These are phyloP conservation scores for Cydia splendana DNA, from an alignment of 1,140 invertebrate genomes.

Conservation along the genomic window DNA sequence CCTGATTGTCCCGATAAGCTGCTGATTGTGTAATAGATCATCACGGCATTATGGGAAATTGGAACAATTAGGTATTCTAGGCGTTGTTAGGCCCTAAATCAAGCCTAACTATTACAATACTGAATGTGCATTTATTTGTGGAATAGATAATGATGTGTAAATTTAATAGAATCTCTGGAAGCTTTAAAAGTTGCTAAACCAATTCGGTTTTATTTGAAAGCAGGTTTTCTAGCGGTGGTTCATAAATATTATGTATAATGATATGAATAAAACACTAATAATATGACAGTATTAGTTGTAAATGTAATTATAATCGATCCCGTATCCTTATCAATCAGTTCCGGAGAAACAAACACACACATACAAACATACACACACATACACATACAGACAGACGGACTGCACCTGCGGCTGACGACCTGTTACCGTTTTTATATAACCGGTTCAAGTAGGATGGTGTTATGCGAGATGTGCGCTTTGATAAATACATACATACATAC, in stretches of 20 bases:
- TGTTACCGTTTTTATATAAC: constrained; percentile 38
- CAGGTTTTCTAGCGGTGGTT: no score
- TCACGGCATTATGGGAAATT: background rate
- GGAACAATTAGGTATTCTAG: constrained; percentile 6
- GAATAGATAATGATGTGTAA: background rate
- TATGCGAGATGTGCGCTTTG: constrained; percentile 30
- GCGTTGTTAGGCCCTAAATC: background rate
- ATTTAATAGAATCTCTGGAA: no score
- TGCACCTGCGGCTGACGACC: constrained; percentile 38
- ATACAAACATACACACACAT: background rate
- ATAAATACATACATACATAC: no score
- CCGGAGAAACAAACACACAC: constrained; percentile 2
- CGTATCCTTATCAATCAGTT: constrained; percentile 28
- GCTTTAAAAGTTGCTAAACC: no score
- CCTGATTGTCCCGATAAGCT: background rate
- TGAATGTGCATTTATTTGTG: background rate
- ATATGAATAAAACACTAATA: no score
- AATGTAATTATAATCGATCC: constrained; percentile 16
- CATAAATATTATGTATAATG: no score
- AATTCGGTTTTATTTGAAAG: no score
- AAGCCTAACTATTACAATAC: constrained; percentile 7
- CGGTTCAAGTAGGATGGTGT: constrained; percentile 34
- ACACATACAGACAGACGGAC: background rate
- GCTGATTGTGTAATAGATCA: constrained; percentile 19
- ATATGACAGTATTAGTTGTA: background rate